Conservation (phyloP, 1,140 invertebrate genomes). For the Drosophila tropicalis region DNA sequence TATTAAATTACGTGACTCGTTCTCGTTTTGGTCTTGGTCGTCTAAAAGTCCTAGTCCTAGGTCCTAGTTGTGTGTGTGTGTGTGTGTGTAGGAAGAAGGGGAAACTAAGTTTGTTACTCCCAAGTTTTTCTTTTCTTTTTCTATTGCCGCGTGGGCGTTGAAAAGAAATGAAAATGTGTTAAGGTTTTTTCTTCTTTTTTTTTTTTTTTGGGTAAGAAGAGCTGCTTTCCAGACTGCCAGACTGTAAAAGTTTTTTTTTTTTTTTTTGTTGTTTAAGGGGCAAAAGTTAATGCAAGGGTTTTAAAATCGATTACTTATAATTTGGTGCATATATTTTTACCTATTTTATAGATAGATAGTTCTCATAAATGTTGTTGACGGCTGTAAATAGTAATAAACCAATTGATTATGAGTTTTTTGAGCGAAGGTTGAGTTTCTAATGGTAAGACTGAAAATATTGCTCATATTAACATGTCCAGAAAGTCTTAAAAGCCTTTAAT, state of each 20-base stretch:
- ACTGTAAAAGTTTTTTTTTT: background rate
- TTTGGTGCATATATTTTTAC: background rate
- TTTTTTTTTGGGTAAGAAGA: slow-evolving; percentile 39
- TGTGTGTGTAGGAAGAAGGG: slow-evolving; percentile 11
- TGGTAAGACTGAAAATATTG: too few relatives aligned
- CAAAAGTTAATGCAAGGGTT: background rate
- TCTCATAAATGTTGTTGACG: too few relatives aligned
- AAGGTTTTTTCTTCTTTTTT: slow-evolving; percentile 40
- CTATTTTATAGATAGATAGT: too few relatives aligned
- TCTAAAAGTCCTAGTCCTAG: slow-evolving; percentile 18
- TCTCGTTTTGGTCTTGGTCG: slow-evolving; percentile 13
- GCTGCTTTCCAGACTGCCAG: background rate
- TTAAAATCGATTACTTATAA: slow-evolving; percentile 1
- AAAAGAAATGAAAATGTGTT: slow-evolving; percentile 76
- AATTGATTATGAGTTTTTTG: too few relatives aligned
- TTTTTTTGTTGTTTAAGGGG: background rate
- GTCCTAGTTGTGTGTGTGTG: slow-evolving; percentile 4
- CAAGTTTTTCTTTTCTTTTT: slow-evolving; percentile 24
- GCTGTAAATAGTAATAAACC: too few relatives aligned
- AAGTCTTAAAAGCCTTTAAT: too few relatives aligned
- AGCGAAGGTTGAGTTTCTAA: too few relatives aligned
- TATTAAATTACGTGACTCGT: slow-evolving; percentile 71
- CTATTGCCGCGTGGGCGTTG: slow-evolving; percentile 41
- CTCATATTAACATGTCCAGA: too few relatives aligned
- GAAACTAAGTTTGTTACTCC: slow-evolving; percentile 45